Conservation (phyloP, 2,113 vertebrate species). For the Dascyllus trimaculatus region DNA sequence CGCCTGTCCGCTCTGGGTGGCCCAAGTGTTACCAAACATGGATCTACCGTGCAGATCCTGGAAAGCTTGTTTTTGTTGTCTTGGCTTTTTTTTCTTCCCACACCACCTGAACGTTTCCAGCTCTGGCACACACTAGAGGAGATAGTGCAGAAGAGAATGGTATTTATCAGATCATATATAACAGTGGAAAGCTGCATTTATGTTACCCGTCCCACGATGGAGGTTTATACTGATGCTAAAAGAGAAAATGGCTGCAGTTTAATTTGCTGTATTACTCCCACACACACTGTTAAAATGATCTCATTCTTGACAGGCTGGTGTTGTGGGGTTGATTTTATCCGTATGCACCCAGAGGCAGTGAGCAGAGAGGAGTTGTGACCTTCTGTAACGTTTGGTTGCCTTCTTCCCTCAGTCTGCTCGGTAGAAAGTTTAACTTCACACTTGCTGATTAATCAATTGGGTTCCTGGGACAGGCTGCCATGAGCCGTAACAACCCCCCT, state of each 20-base stretch:
- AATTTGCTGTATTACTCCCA: slow-evolving; percentile 39
- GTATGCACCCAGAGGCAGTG: neutral
- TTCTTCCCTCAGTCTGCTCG: slow-evolving; percentile 15
- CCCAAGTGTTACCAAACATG: slow-evolving; percentile 33
- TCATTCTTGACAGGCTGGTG: slow-evolving; percentile 39
- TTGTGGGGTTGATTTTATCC: slow-evolving; percentile 27
- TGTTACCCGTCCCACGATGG: slow-evolving; percentile 37
- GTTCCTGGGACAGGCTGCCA: slow-evolving; percentile 23
- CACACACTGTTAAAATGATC: slow-evolving; percentile 37
- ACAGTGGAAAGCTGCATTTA: slow-evolving; percentile 27
- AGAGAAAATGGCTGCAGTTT: slow-evolving; percentile 40
- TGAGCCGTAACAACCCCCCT: neutral
- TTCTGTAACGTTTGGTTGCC: slow-evolving; percentile 11
- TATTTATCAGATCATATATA: slow-evolving; percentile 27
- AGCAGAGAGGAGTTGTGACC: slow-evolving; percentile 8
- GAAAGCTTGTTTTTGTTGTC: slow-evolving; percentile 39
- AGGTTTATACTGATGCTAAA: slow-evolving; percentile 28
- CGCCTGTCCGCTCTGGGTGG: slow-evolving; percentile 53
- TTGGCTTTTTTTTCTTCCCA: neutral
- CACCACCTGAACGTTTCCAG: slow-evolving; percentile 24
- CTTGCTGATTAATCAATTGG: slow-evolving; percentile 7
- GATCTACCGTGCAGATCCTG: slow-evolving; percentile 13
- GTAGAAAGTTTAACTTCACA: slow-evolving; percentile 20
- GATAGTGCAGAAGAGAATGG: slow-evolving; percentile 16
- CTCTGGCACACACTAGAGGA: neutral